phyloP scores from a whole-genome alignment of 2,888 invertebrate species.

The Pachycephus smyrnensis region DNA sequence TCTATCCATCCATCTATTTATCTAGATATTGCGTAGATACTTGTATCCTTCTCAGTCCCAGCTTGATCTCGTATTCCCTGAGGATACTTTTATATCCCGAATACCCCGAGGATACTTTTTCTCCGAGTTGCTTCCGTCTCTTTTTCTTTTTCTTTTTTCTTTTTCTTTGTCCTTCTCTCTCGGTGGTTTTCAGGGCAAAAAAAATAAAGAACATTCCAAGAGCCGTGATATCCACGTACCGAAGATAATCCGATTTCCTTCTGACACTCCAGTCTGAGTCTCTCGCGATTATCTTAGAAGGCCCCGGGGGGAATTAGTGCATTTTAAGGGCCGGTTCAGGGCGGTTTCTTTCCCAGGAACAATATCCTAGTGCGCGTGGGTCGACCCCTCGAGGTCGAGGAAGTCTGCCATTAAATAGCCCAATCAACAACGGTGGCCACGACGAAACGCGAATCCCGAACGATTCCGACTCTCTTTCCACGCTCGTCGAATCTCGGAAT shows the following conservation, averaged over 20 bases:
- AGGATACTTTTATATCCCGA: too few species aligned
- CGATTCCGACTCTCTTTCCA: background rate
- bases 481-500: background rate
- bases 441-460: background rate
- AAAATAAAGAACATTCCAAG: background rate
- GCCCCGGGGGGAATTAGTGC: background rate
- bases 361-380: constrained; percentile 36
- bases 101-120: background rate
- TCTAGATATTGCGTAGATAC: background rate
- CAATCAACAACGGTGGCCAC: constrained; percentile 23
- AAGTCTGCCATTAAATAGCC: constrained; percentile 42
- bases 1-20: background rate
- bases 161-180: rapidly evolving
- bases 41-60: background rate
- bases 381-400: constrained; percentile 40
- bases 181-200: background rate
- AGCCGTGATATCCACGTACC: background rate
- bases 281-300: background rate
- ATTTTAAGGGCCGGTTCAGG: constrained; percentile 36
- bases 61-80: background rate
- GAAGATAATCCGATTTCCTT: background rate
- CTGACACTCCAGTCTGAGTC: background rate
- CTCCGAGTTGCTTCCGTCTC: too few species aligned
- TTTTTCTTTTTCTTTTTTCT: too few species aligned
- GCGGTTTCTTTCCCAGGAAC: constrained; percentile 40